Evolutionary conservation across 1,140 invertebrate genomes (phyloP), one percentile per base, ranked within the genome.

Genomic region (Palaemon carinicauda): DNA sequence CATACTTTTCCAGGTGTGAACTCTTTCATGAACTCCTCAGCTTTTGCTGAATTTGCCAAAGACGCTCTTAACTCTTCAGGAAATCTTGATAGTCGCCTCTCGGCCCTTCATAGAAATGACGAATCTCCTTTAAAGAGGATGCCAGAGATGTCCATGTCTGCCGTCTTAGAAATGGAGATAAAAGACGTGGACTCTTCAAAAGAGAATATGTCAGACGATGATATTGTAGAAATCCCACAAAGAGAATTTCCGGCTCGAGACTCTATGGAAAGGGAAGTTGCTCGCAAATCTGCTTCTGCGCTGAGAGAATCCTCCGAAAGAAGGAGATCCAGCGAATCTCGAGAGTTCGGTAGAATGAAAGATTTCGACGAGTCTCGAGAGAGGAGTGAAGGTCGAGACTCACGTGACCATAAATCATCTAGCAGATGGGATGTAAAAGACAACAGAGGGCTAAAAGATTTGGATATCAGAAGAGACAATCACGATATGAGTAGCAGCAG

Each of bases 11-110:
- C 78, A 87, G 85, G 79, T 77, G 65, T 87, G 71, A 80, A 87
- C 65, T 87, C 85, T 77, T 87, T 87, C 65, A 78, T 87, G 71
- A 82, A 87, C 50, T 87, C 85, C 19, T 77, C 79, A 2, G 75
- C 74, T 41, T 65, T 87, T 78, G 85, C 85, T 31, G 79, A 81
- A n/a, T 53, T 87, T 56, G 85, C 85, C 41, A 87, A 87, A 53
- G 85, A 82, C n/a, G 85, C 85, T 51, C 33, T 87, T 31, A 51
- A n/a, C 10, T 71, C 73, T 21, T 12, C 27, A 24, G 73, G 80
- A 15, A 80, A 82, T 41, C 79, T 81, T 33, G 80, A 82, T 69
- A 82, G 53, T 56, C 85, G 79, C 19, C 53, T 82, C 27, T 69
- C 85, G 31, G 80, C 79, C 65, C 75, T 82, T 60, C 65, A 54